phyloP scores from a whole-genome alignment of 2,113 vertebrate species.

The Ictalurus punctatus region DNA sequence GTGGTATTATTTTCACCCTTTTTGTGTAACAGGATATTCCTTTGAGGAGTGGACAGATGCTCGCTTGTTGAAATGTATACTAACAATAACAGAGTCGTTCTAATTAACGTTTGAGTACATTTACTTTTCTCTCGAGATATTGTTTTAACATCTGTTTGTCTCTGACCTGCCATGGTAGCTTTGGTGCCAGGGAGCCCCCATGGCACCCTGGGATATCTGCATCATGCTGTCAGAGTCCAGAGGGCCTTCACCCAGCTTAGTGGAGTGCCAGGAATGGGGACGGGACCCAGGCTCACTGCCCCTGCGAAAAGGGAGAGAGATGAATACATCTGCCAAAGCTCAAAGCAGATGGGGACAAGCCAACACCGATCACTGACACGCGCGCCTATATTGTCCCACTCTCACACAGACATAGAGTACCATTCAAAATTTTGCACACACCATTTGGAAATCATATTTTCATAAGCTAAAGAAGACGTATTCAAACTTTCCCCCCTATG shows the following conservation, averaged over 20 bases:
- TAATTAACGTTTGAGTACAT: neutral
- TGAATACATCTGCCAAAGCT: neutral
- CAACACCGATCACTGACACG: constrained; percentile 4
- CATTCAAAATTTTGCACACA: neutral
- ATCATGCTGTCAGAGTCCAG: constrained; percentile 81
- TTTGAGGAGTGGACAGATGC: constrained; percentile 6
- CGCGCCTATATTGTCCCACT: neutral
- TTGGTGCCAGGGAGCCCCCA: constrained; percentile 85
- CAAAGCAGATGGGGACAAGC: neutral
- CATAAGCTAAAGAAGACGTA: neutral
- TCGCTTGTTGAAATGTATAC: neutral
- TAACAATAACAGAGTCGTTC: neutral
- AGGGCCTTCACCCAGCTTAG: constrained; percentile 77
- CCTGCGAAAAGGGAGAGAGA: constrained; percentile 63
- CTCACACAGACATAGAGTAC: neutral
- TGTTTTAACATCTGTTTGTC: constrained; percentile 23
- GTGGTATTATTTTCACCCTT: constrained; percentile 24
- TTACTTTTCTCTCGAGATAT: constrained; percentile 5
- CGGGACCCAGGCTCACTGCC: constrained; percentile 77
- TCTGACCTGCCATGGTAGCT: constrained; percentile 88
- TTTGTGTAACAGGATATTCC: neutral
- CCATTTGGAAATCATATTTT: neutral
- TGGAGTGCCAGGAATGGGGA: constrained; percentile 93
- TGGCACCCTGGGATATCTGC: constrained; percentile 84
- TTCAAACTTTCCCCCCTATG: neutral